Evolutionary conservation across 2,888 invertebrate genomes (phyloP).

Genomic region (Dasypogon diadema): DNA sequence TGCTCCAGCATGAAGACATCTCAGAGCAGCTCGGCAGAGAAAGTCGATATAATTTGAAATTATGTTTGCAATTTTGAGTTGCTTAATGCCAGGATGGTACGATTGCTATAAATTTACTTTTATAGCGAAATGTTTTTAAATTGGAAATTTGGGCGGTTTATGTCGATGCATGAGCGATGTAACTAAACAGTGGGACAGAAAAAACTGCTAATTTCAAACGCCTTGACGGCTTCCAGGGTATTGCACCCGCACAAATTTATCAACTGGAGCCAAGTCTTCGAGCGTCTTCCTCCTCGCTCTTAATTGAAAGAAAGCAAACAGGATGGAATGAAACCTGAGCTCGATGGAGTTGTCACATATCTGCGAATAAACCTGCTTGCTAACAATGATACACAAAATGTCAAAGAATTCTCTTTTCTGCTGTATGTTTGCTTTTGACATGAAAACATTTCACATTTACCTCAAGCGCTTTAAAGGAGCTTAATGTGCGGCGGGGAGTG

Average conservation of each 20-base stretch:
- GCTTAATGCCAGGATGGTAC: conserved; percentile 24
- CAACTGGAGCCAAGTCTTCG: too few species aligned
- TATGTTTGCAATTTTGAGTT: conserved; percentile 50
- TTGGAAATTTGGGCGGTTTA: conserved; percentile 11
- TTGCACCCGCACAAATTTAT: too few species aligned
- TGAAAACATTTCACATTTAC: conserved; percentile 50
- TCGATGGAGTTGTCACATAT: conserved; percentile 12
- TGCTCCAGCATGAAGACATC: conserved; percentile 43
- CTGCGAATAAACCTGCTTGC: conserved; percentile 33
- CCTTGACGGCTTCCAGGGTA: too few species aligned
- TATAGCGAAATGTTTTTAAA: conserved; percentile 34
- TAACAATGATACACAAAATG: conserved; percentile 34
- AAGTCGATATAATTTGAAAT: conserved; percentile 45
- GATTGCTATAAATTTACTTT: conserved; percentile 44
- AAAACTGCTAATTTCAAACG: too few species aligned
- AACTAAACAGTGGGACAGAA: neutral
- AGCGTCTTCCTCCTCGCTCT: neutral
- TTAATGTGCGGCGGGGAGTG: conserved; percentile 32
- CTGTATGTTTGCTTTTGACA: conserved; percentile 47
- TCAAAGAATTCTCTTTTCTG: conserved; percentile 32
- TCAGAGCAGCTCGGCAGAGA: conserved; percentile 16
- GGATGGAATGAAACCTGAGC: conserved; percentile 20
- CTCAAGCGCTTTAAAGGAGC: conserved; percentile 50
- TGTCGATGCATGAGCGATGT: neutral
- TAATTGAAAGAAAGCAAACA: neutral